Evolutionary conservation across 2,888 invertebrate species (phyloP).

Genomic region (Stenodema calcarata): DNA sequence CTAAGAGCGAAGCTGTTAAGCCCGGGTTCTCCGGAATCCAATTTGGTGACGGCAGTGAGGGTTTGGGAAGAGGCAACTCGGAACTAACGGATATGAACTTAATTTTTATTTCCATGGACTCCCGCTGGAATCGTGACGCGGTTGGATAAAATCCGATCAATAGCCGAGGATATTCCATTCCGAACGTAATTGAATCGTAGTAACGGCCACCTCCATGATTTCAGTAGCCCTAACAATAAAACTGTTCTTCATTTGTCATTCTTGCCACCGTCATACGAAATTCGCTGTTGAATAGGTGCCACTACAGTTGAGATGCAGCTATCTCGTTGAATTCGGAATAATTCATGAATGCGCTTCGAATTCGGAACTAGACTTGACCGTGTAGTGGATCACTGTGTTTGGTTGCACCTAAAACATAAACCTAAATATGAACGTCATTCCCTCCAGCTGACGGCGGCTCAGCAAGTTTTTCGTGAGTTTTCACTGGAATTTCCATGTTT

Average conservation of each 20-base stretch:
- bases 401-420: no score
- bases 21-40: background rate
- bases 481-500: no score
- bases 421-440: no score
- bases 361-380: no score
- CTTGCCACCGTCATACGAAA: background rate
- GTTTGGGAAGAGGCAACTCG: background rate
- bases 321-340: no score
- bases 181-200: background rate
- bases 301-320: no score
- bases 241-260: background rate
- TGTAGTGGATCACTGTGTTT: no score
- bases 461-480: no score
- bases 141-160: background rate
- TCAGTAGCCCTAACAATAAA: background rate
- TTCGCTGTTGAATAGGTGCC: no score
- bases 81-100: background rate
- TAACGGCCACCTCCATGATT: background rate
- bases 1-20: background rate
- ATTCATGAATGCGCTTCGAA: no score
- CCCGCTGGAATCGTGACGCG: background rate
- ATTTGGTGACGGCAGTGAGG: background rate
- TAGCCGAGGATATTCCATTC: background rate
- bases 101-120: conserved; percentile 13
- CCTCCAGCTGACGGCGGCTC: no score